These are phyloP conservation scores for Calcarius ornatus DNA, from an alignment of 2,113 vertebrate species.

Conservation along the genomic window DNA sequence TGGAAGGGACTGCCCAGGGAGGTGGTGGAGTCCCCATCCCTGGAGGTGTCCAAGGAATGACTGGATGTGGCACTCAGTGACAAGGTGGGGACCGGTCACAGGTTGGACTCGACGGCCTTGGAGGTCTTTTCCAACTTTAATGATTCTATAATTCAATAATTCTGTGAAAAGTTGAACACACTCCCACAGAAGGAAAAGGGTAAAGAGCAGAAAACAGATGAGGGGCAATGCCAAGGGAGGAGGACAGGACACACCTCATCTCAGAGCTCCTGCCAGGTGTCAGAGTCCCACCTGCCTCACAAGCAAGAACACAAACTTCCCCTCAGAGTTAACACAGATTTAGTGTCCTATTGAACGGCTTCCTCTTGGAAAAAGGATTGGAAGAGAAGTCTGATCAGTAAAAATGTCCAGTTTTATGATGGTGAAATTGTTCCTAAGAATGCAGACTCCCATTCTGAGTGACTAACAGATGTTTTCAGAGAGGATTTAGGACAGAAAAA, in stretches of 20 bases:
- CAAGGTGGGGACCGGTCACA: accelerated
- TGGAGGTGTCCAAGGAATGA: neutral
- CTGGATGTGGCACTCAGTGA: neutral
- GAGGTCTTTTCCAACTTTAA: neutral
- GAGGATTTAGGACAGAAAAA: conserved; percentile 39
- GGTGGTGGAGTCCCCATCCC: neutral
- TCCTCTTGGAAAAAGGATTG: neutral
- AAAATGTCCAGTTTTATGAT: neutral
- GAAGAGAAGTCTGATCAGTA: neutral
- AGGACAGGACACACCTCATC: neutral
- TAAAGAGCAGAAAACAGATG: neutral
- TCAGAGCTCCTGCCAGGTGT: accelerated
- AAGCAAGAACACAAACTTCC: neutral
- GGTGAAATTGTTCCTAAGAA: neutral
- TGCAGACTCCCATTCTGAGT: neutral
- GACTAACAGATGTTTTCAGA: conserved; percentile 15
- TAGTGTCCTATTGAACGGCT: neutral
- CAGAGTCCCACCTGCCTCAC: neutral
- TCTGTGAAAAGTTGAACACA: neutral
- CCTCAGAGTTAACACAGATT: neutral
- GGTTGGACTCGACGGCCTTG: accelerated
- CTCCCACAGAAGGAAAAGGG: neutral
- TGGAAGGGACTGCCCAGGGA: neutral
- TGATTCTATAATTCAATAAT: neutral
- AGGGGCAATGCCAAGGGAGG: neutral